Conservation (phyloP, 2,888 invertebrate genomes). For the Palloptera scutellata region DNA sequence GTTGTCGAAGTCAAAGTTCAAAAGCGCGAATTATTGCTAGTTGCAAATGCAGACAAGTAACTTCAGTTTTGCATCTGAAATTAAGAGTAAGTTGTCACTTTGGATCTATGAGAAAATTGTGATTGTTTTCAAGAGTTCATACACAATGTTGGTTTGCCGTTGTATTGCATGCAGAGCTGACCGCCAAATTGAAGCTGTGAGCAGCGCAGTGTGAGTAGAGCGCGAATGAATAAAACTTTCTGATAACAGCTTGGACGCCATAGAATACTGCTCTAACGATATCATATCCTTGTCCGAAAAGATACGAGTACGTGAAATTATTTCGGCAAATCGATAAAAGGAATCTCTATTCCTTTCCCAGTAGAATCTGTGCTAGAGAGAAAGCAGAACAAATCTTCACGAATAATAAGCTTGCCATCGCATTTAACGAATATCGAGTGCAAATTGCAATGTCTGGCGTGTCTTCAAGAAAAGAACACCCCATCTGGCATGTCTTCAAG, state of each 20-base stretch:
- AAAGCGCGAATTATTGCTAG: no score
- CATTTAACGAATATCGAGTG: slow-evolving; percentile 9
- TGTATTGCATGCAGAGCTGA: slow-evolving; percentile 10
- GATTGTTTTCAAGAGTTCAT: no score
- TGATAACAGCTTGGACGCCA: neutral
- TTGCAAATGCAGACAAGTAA: no score
- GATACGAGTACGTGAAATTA: slow-evolving; percentile 4
- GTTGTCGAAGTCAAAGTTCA: no score
- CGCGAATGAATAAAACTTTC: neutral
- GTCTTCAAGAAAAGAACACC: slow-evolving; percentile 14
- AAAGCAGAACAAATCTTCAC: slow-evolving; percentile 22
- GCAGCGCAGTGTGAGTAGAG: slow-evolving; percentile 22
- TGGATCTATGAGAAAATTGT: slow-evolving; percentile 9
- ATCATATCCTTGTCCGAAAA: slow-evolving; percentile 15
- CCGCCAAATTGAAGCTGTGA: slow-evolving; percentile 16
- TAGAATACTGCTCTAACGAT: slow-evolving; percentile 4
- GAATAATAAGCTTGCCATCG: slow-evolving; percentile 12
- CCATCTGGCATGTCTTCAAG: slow-evolving; percentile 17
- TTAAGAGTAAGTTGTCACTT: slow-evolving; percentile 6
- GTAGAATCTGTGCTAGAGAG: slow-evolving; percentile 15
- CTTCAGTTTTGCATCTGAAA: no score
- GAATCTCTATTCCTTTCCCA: slow-evolving; percentile 13
- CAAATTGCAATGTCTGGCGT: slow-evolving; percentile 19
- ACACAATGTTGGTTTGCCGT: no score
- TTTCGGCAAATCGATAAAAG: slow-evolving; percentile 2